These are phyloP conservation scores for Pachymerium ferrugineum DNA, from an alignment of 2,888 invertebrate species.

Conservation along the genomic window DNA sequence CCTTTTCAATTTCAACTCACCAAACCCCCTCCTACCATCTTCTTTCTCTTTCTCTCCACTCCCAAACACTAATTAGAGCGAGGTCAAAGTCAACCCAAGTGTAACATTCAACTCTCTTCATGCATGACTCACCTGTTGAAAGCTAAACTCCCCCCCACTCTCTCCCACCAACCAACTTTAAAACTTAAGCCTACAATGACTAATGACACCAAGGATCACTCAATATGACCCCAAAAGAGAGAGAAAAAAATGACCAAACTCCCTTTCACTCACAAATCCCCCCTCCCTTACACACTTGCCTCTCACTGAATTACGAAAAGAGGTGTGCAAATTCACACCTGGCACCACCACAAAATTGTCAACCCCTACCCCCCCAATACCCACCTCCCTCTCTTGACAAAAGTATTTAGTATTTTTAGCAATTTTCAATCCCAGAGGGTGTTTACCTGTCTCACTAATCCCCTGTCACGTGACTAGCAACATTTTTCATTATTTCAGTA, in stretches of 20 bases:
- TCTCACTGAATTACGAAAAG: background rate
- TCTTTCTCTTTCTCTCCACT: background rate
- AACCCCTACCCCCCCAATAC: background rate
- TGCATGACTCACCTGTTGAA: background rate
- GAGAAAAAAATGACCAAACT: no score
- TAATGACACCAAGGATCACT: background rate
- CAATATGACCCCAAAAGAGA: background rate
- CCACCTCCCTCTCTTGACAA: background rate
- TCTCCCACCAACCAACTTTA: background rate
- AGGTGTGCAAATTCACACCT: constrained; percentile 4
- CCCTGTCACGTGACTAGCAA: background rate
- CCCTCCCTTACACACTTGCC: no score
- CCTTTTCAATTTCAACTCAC: no score
- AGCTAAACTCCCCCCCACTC: background rate
- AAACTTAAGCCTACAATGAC: background rate
- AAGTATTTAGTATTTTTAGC: no score
- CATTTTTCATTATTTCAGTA: background rate
- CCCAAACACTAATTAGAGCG: background rate
- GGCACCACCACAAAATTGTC: background rate
- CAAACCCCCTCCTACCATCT: no score
- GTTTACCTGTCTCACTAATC: background rate
- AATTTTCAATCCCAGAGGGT: background rate
- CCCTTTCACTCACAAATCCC: no score
- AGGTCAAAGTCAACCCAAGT: background rate
- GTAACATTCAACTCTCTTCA: no score